Conservation (phyloP, 2,797 vertebrate species). For the Sarcophilus harrisii region DNA sequence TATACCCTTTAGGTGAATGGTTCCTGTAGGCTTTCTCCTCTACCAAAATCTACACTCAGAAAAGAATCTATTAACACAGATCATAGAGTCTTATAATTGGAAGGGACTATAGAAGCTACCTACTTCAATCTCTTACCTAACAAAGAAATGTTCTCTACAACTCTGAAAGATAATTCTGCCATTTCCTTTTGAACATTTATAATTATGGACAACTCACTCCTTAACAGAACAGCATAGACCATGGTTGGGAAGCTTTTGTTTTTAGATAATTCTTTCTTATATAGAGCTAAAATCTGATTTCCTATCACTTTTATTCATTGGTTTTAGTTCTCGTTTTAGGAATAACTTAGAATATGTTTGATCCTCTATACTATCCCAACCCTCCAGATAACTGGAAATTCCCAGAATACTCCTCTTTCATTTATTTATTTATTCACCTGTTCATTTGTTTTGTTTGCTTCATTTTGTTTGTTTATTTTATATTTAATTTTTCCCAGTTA, state of each 20-base stretch:
- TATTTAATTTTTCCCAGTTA: too few species aligned
- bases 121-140: neutral
- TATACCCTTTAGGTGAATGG: neutral
- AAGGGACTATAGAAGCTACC: neutral
- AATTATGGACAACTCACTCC: neutral
- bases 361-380: neutral
- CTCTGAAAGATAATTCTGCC: neutral
- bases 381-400: neutral
- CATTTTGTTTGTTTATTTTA: too few species aligned
- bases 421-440: too few species aligned
- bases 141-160: neutral
- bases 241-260: neutral
- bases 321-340: neutral
- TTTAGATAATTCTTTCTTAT: neutral
- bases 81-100: neutral
- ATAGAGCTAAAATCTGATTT: neutral
- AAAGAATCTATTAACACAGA: neutral
- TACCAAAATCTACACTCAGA: neutral
- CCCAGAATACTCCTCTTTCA: neutral
- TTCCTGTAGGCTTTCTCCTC: neutral
- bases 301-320: neutral
- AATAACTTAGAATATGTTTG: neutral
- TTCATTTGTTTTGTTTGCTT: too few species aligned
- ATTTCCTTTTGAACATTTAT: neutral
- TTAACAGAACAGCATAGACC: neutral